These are phyloP conservation scores for Leptodirus hochenwartii DNA, from an alignment of 2,888 invertebrate genomes.

Conservation along the genomic window DNA sequence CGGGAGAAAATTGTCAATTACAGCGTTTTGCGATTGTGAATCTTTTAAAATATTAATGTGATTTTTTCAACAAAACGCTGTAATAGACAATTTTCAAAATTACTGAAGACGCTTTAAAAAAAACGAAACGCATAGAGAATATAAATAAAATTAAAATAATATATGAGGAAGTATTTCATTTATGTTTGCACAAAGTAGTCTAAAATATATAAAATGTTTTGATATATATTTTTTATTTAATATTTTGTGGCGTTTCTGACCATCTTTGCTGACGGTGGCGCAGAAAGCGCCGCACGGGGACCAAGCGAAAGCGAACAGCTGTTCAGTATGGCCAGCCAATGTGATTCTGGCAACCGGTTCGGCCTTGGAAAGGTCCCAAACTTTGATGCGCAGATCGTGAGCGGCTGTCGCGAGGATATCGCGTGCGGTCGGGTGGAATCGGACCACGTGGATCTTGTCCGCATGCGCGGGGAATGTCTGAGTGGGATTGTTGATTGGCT, in stretches of 20 bases:
- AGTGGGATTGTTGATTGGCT: conserved; percentile 62
- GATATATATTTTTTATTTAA: neutral
- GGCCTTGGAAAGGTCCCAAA: conserved; percentile 57
- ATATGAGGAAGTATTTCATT: neutral
- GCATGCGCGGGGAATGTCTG: conserved; percentile 57
- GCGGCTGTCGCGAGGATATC: conserved; percentile 78
- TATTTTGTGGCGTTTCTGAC: conserved; percentile 38
- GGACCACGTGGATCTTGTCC: conserved; percentile 82
- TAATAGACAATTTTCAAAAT: no score
- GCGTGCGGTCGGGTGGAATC: conserved; percentile 76
- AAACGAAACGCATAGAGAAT: no score
- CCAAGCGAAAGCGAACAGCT: conserved; percentile 86
- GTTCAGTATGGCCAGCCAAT: conserved; percentile 63
- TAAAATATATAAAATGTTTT: conserved; percentile 1
- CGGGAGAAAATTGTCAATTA: no score
- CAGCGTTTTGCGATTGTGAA: no score
- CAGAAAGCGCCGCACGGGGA: conserved; percentile 75
- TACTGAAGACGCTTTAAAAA: no score
- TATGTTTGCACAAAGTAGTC: neutral
- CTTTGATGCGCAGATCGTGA: conserved; percentile 73
- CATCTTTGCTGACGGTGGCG: conserved; percentile 82
- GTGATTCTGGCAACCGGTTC: conserved; percentile 38
- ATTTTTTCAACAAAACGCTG: no score
- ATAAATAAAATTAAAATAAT: no score
- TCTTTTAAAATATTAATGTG: no score